Percentiles rank a stretch among this genome's conserved stretches.
These are phyloP conservation scores for Gavialis gangeticus DNA, from an alignment of 2,113 vertebrate genomes.

Conservation along the genomic window DNA sequence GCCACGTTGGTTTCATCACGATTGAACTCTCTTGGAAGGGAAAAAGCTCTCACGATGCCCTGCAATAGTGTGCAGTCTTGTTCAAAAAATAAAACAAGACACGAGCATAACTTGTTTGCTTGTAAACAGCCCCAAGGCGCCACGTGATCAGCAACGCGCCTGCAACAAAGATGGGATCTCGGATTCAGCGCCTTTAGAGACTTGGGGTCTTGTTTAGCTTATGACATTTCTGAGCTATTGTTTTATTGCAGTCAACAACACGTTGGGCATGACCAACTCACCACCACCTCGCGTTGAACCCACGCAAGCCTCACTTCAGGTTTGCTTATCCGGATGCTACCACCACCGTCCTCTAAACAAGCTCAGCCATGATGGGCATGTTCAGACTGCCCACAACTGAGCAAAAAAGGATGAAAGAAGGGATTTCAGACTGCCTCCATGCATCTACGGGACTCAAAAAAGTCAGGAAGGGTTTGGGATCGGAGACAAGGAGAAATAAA, in stretches of 20 bases:
- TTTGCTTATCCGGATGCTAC: background rate
- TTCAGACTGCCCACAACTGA: background rate
- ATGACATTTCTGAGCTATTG: background rate
- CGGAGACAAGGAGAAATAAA: background rate
- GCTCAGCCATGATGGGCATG: background rate
- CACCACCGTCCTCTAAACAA: background rate
- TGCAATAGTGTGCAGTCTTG: background rate
- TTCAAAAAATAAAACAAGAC: background rate
- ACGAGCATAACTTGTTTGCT: background rate
- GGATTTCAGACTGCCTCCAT: background rate
- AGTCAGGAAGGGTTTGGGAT: background rate
- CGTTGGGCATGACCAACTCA: background rate
- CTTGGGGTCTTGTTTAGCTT: background rate
- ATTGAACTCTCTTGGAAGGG: slow-evolving; percentile 26
- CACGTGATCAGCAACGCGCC: background rate
- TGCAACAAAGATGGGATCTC: background rate
- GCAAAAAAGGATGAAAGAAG: too few relatives aligned
- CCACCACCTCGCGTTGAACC: background rate
- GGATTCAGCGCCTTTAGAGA: background rate
- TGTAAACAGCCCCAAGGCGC: background rate
- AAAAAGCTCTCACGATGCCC: background rate
- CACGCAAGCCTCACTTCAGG: background rate
- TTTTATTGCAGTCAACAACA: background rate
- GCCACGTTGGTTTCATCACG: slow-evolving; percentile 51
- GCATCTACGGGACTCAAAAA: background rate